A percentile compares a stretch with the other conserved stretches of the same genome.
Conservation (phyloP, 2,797 vertebrate species). For the Benthosema pterotum region DNA sequence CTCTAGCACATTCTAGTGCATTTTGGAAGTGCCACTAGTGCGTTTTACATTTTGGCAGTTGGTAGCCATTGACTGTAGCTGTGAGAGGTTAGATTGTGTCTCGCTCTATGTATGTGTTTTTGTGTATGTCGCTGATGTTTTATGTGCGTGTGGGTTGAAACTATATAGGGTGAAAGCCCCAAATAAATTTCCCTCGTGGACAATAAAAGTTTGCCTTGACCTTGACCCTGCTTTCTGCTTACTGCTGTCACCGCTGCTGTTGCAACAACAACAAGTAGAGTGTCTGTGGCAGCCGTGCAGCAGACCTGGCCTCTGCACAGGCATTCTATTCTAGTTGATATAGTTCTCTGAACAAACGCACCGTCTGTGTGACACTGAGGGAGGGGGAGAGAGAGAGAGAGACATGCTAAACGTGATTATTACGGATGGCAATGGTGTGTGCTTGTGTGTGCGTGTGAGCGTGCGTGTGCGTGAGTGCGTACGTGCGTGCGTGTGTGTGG, state of each 20-base stretch:
- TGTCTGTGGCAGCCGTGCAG: not conserved
- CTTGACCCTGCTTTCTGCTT: not conserved
- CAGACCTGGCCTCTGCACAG: constrained; percentile 36
- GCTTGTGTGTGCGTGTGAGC: constrained; percentile 10
- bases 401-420: constrained; percentile 68
- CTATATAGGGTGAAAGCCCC: too few relatives aligned
- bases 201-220: too few relatives aligned
- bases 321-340: constrained; percentile 48
- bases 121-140: too few relatives aligned
- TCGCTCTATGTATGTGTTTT: too few relatives aligned
- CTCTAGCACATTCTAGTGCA: too few relatives aligned
- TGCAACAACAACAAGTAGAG: constrained; percentile 55
- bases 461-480: constrained; percentile 38
- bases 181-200: too few relatives aligned
- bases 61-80: too few relatives aligned
- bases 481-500: constrained; percentile 1
- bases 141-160: too few relatives aligned
- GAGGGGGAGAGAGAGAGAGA: constrained; percentile 14
- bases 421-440: constrained; percentile 52
- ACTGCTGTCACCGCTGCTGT: constrained; percentile 38
- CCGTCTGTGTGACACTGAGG: constrained; percentile 20
- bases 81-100: too few relatives aligned
- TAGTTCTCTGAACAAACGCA: constrained; percentile 39
- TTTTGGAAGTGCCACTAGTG: too few relatives aligned
- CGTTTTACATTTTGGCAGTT: too few relatives aligned